Conservation (phyloP, 2,888 invertebrate genomes). For the Ectemnius continuus region DNA sequence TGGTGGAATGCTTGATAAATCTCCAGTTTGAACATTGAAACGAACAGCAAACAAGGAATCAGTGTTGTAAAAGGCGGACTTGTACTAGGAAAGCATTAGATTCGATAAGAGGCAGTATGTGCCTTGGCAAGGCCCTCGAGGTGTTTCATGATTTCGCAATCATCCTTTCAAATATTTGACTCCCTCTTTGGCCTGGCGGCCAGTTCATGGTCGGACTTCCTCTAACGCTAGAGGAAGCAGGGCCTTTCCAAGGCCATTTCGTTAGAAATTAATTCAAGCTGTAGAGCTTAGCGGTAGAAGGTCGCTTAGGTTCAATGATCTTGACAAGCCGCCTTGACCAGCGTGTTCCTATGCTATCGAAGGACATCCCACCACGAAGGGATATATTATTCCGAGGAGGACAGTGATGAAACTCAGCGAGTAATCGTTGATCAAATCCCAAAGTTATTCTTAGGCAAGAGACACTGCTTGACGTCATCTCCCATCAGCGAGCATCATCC, state of each 20-base stretch:
- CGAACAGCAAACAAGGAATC: too few species aligned
- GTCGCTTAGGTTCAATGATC: constrained; percentile 44
- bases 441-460: too few species aligned
- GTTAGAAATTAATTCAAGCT: constrained; percentile 40
- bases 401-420: too few species aligned
- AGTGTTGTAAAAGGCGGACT: too few species aligned
- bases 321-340: background rate
- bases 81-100: background rate
- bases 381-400: too few species aligned
- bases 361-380: too few species aligned
- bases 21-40: too few species aligned
- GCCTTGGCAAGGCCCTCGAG: background rate
- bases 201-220: constrained; percentile 40
- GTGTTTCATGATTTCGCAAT: background rate
- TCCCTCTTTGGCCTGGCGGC: constrained; percentile 14
- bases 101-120: background rate
- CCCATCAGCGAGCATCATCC: too few species aligned
- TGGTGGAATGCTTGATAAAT: too few species aligned
- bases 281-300: constrained; percentile 33
- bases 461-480: too few species aligned
- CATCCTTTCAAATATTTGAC: constrained; percentile 21
- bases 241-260: constrained; percentile 37
- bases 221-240: constrained; percentile 19
- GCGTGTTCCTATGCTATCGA: too few species aligned
- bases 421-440: too few species aligned